These are phyloP conservation scores for Melitaea cinxia DNA, from an alignment of 1,140 invertebrate genomes.

Conservation along the genomic window DNA sequence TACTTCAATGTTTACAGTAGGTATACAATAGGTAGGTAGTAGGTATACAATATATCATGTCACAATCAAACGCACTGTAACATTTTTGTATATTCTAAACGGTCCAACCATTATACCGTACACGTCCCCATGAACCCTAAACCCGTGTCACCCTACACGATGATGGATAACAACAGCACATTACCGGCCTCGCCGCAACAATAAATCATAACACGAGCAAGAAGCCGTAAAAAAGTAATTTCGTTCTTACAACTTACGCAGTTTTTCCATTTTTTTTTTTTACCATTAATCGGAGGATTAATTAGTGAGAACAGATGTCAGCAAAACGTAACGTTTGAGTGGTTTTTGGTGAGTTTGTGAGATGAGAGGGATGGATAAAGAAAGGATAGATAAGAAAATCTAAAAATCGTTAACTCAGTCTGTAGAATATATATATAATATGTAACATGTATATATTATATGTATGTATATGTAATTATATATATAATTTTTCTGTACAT, in stretches of 20 bases:
- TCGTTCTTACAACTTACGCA: slow-evolving; percentile 28
- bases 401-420: too few species aligned
- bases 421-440: too few species aligned
- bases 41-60: too few species aligned
- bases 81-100: neutral
- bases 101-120: neutral
- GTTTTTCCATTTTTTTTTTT: slow-evolving; percentile 31
- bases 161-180: slow-evolving; percentile 57
- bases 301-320: slow-evolving; percentile 30
- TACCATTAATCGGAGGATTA: slow-evolving; percentile 23
- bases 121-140: neutral
- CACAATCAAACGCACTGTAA: neutral
- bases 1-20: too few species aligned
- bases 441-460: too few species aligned
- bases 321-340: slow-evolving; percentile 2
- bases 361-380: neutral
- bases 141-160: slow-evolving; percentile 42
- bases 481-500: too few species aligned
- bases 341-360: neutral
- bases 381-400: too few species aligned
- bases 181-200: slow-evolving; percentile 40
- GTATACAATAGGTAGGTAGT: too few species aligned
- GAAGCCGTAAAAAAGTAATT: slow-evolving; percentile 50
- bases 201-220: slow-evolving; percentile 46
- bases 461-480: too few species aligned